A percentile compares a stretch with the other conserved stretches of the same genome.
Evolutionary conservation across 2,888 invertebrate genomes (phyloP).

Genomic region (Griposia aprilina): DNA sequence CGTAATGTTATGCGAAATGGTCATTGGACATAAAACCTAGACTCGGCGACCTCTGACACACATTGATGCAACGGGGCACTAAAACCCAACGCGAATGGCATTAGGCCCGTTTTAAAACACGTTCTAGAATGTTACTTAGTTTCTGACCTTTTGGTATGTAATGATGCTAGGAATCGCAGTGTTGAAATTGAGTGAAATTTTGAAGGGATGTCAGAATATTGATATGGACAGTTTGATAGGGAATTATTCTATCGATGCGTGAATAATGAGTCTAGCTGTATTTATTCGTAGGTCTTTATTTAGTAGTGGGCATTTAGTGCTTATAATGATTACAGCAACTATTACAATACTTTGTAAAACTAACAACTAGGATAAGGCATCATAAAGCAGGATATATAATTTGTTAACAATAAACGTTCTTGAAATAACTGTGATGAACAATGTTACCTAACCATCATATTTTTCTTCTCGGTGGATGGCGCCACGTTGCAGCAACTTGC

Average conservation of each 20-base stretch:
- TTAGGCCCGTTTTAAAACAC: constrained; percentile 67
- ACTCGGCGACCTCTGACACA: constrained; percentile 71
- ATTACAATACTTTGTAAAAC: neutral
- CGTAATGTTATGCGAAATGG: constrained; percentile 74
- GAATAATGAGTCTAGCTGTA: neutral
- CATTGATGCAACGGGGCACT: constrained; percentile 65
- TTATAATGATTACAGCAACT: neutral
- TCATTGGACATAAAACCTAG: constrained; percentile 74
- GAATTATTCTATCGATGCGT: neutral
- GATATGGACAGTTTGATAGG: neutral
- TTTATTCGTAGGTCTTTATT: neutral
- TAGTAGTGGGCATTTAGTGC: neutral
- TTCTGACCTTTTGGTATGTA: constrained; percentile 62
- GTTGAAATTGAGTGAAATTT: constrained; percentile 65
- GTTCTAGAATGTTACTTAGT: constrained; percentile 66
- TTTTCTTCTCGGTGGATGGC: neutral
- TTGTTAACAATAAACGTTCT: neutral
- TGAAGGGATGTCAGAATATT: neutral
- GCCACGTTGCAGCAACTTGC: neutral
- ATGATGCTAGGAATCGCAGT: constrained; percentile 54
- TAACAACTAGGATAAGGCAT: neutral
- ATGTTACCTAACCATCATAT: neutral
- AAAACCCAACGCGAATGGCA: constrained; percentile 62
- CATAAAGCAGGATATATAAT: neutral
- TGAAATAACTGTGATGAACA: neutral